phyloP scores from a whole-genome alignment of 2,113 vertebrate species.

The Vombatus ursinus region DNA sequence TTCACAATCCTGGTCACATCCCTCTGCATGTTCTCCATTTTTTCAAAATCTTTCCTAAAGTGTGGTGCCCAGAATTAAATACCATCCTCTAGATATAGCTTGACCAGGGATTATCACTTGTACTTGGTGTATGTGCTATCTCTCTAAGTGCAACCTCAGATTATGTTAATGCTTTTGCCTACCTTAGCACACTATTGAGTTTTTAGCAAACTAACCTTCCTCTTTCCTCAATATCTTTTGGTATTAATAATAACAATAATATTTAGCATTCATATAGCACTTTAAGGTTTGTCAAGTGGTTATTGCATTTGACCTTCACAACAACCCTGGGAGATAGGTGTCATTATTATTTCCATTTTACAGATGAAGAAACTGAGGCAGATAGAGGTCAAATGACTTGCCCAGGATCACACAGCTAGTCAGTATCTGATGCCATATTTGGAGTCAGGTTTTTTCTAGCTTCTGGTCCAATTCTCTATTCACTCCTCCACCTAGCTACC shows the following conservation, averaged over 20 bases:
- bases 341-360: neutral
- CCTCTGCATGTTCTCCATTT: neutral
- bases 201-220: neutral
- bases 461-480: neutral
- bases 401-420: neutral
- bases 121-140: neutral
- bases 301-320: neutral
- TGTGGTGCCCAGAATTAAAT: neutral
- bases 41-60: neutral
- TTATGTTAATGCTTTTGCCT: neutral
- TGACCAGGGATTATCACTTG: too few relatives aligned
- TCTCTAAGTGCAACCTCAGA: neutral
- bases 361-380: neutral
- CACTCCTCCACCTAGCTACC: neutral
- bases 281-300: neutral
- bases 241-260: neutral
- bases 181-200: neutral
- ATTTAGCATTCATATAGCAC: neutral
- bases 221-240: neutral
- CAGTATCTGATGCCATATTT: neutral
- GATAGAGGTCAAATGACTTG: neutral
- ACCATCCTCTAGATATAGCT: neutral
- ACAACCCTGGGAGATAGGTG: neutral
- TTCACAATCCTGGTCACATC: neutral
- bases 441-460: neutral